Evolutionary conservation across 1,140 invertebrate species (phyloP), one percentile per base, ranked within the genome.

Genomic region (Leptinotarsa texana): DNA sequence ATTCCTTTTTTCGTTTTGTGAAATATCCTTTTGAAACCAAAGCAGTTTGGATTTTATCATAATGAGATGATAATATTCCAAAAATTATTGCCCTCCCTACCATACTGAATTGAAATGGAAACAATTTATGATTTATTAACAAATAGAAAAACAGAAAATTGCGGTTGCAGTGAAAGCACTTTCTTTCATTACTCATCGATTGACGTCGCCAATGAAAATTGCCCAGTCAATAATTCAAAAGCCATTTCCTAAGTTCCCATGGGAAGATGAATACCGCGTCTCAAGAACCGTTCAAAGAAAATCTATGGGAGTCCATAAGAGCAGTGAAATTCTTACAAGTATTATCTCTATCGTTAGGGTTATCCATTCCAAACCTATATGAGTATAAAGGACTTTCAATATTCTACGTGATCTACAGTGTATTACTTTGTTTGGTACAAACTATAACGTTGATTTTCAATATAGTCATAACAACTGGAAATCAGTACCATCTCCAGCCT

Each of bases 361-460:
- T 63, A 42, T 69, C 74, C 13, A 33, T 75, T 17, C 74, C 74
- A 49, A 63, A 75, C 47, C 62, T 75, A 47, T 42, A 63, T 22
- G 0, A 48, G 17, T 75, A 75, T 24, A 22, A 71, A 13, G 74
- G 74, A n/a, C 21, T 75, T 11, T 63, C 48, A 48, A 49, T 75
- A 13, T 13, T 75, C 6, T 75, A 71, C 61, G 24, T 70, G n/a
- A 51, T 62, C n/a, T 75, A 75, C 57, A 67, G 51, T 33, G 8
- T 63, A n/a, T 69, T 62, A 33, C 27, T 24, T 24, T 68, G 49
- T 67, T 67, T 8, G 27, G 17, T 67, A 67, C 65, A 13, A 8
- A n/a, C 27, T n/a, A 1, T 42, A 22, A 27, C 65, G 21, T n/a
- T 22, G 18, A 24, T 22, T 67, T 67, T 22, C 65, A 33, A 18